phyloP scores from a whole-genome alignment of 1,140 invertebrate species.

The Leptinotarsa undecemlineata region DNA sequence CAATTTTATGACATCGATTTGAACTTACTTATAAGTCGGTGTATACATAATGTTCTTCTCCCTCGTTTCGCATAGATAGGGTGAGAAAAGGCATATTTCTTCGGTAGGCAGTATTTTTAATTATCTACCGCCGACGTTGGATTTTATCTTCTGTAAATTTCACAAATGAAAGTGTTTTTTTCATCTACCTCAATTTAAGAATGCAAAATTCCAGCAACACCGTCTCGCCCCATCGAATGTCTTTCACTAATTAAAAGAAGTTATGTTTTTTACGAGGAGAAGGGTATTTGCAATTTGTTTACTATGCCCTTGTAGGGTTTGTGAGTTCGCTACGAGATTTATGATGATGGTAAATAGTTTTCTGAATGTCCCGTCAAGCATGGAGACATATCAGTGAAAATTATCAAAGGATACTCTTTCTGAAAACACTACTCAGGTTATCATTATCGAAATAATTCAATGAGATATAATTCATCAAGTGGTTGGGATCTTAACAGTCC shows the following conservation, averaged over 20 bases:
- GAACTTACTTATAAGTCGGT: neutral
- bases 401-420: no score
- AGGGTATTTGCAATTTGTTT: conserved; percentile 43
- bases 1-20: conserved; percentile 3
- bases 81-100: conserved; percentile 21
- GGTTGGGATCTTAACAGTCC: no score
- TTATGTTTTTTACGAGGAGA: conserved; percentile 42
- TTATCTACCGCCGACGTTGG: conserved; percentile 36
- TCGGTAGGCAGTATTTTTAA: conserved; percentile 41
- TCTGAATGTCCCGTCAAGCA: no score
- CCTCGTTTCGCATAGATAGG: conserved; percentile 4
- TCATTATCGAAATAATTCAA: no score
- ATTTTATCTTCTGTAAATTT: conserved; percentile 47
- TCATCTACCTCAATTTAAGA: conserved; percentile 35
- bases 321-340: no score
- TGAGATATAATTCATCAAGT: no score
- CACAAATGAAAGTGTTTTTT: conserved; percentile 42
- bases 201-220: conserved; percentile 33
- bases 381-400: no score
- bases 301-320: neutral
- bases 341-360: no score
- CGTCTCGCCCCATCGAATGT: conserved; percentile 26
- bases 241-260: conserved; percentile 45
- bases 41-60: conserved; percentile 2
- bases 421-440: no score